Evolutionary conservation across 1,140 invertebrate species (phyloP), one percentile per base, ranked within the genome.

Genomic region (Callitettix versicolor): DNA sequence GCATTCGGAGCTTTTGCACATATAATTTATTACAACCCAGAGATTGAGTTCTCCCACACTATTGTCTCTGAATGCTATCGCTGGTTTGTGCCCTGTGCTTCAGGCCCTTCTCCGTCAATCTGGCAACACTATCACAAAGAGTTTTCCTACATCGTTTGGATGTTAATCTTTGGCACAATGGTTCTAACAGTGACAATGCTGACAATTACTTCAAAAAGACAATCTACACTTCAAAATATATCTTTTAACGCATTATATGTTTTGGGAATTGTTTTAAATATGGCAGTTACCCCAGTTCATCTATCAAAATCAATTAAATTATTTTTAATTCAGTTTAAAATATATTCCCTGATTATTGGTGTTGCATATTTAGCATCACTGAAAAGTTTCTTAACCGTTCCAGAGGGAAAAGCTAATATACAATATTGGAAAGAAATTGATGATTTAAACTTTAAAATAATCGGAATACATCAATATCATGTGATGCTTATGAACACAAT

Each of bases 1-100:
- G 47, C 47, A 26, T 49, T 49, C 18, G 47, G 47, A 20, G 30
- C 30, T 15, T 49, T 26, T 49, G 24, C 47, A 24, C 47, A 49
- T 33, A 30, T 49, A 26, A 49, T 49, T 5, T 49, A 49, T 11
- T 49, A 26, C 11, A 21, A 26, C n/a, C 47, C 47, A 14, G 24
- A 26, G 12, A 6, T 15, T 14, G 47, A 49, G 17, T 49, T 49
- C 14, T 33, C 47, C 1, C 1, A 33, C 3, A 49, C 30, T 26
- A 4, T 18, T 33, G 17, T 33, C 18, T 33, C 47, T 18, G 47
- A 49, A 11, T 33, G 47, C n/a, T 49, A 26, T 33, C 22, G 12
- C 2, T 49, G 21, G 21, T 26, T 17, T 33, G 24, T 30, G 1
- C 47, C 47, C 12, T 49, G 47, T 30, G 24, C 9, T 21, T 21